These are phyloP conservation scores for Menidia menidia DNA, from an alignment of 2,797 vertebrate species.

Conservation along the genomic window DNA sequence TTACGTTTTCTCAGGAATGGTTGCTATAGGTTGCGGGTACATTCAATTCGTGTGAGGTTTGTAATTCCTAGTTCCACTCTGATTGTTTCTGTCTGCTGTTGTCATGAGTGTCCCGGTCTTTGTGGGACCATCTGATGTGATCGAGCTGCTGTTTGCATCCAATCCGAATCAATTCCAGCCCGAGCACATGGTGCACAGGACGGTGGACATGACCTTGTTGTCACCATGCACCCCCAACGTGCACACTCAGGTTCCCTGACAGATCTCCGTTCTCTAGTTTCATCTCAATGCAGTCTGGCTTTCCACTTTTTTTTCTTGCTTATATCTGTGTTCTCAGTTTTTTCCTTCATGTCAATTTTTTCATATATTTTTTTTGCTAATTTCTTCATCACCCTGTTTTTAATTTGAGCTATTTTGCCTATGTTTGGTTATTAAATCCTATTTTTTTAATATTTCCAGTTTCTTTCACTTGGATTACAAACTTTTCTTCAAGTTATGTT, in stretches of 20 bases:
- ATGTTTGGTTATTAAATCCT: background rate
- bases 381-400: background rate
- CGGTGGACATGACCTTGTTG: conserved; percentile 37
- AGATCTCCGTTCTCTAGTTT: conserved; percentile 36
- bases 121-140: conserved; percentile 41
- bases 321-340: background rate
- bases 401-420: background rate
- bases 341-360: conserved; percentile 5
- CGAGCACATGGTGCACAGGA: conserved; percentile 32
- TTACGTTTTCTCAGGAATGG: background rate
- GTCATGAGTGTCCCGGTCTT: background rate
- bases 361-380: background rate
- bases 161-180: conserved; percentile 57
- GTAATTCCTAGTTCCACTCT: background rate
- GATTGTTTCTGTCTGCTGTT: background rate
- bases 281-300: conserved; percentile 9
- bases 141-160: conserved; percentile 27
- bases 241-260: conserved; percentile 18
- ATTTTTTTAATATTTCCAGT: background rate
- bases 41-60: background rate
- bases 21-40: conserved; percentile 1
- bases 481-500: too few species aligned
- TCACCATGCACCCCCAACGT: conserved; percentile 8
- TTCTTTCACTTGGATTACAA: background rate
- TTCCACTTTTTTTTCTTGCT: conserved; percentile 3